Evolutionary conservation across 1,140 invertebrate genomes (phyloP), one percentile per base, ranked within the genome.

Genomic region (Antheraea pernyi): DNA sequence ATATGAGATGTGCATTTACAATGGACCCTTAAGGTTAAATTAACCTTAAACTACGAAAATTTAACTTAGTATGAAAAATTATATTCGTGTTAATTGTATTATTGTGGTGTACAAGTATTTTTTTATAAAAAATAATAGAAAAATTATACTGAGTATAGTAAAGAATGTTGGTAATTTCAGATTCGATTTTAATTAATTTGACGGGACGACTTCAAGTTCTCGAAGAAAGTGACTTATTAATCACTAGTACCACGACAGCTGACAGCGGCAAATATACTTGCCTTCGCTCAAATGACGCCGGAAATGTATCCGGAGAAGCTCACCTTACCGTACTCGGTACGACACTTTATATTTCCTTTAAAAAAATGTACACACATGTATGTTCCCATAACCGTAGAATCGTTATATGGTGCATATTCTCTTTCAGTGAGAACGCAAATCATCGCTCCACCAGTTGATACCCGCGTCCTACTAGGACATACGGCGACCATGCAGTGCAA

Each of bases 261-360:
- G 98, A 99, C 87, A 95, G 95, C 72, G 98, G 98, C 59, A 95
- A 96, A 81, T 99, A 99, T 84, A 96, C 96, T 9, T 99, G 98
- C 87, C 93, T 97, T 62, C 94, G 98, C 71, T 94, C 96, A 30
- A 99, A 99, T 86, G 97, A 97, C 88, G 97, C 97, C 46, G 98
- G 98, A 48, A 95, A 95, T 70, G 95, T 97, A 8, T 95, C 96
- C 81, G 97, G 95, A 68, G 95, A 97, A 73, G 98, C 96, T 59
- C 96, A 95, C 88, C 93, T 99, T 36, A 94, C 94, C 63, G 97
- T 98, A 60, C 93, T 98, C 80, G 96, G 97, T 98, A 94, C 93
- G 92, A 91, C 10, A 53, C 13, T 16, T 53, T 53, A 53, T 53
- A 53, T 53, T 53, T 53, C 46, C 46, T 53, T 53, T 16, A 2